Base-by-base conservation (phyloP, 2,797 vertebrate species). In the Gymnoscopelus microlampas region DNA sequence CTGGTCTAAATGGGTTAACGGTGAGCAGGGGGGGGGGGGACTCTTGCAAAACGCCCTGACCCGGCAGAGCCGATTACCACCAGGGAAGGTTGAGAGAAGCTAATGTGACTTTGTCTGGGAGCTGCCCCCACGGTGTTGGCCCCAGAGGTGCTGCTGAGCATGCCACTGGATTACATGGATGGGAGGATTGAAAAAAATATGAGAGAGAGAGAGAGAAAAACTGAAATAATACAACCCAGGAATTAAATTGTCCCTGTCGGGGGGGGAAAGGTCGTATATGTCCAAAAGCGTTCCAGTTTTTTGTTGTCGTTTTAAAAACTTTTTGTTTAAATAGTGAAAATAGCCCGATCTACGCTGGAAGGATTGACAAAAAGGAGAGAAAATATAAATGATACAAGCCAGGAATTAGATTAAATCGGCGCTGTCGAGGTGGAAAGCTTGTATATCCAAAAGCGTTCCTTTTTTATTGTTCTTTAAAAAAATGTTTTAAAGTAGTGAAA, bases 51-150 rank as follows among this genome's bases (percentile, higher is more conserved):
- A 76, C 77, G 66, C 51, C 32, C 19, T n/a, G 10, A 63, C 67
- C 75, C 65, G 57, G 12, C 39, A 68, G 78, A 91, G 83, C 76
- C 58, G 80, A 90, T 89, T 89, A 82, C 82, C 19, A 86, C 79
- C 76, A 60, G 77, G 14, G 72, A 80, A 19, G 88, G 87, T 85
- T 83, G 81, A 72, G 67, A 78, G 76, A 82, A 89, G 88, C 85
- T 90, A 90, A 90, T 83, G 77, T 84, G 83, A 86, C 85, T 85
- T 88, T 89, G 86, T 88, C 79, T 90, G 85, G 85, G 63, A 78
- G 23, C 32, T 63, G 70, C 64, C 64, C 64, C 64, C n/a, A 3
- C 48, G 2, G 53, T 73, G 81, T 19, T 19, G 19, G 19, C 69
- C 70, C 80, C 51, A 26, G 39, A 80, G 80, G 76, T 69, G 71